Conservation (phyloP, 2,797 vertebrate species). For the Trematomus bernacchii region DNA sequence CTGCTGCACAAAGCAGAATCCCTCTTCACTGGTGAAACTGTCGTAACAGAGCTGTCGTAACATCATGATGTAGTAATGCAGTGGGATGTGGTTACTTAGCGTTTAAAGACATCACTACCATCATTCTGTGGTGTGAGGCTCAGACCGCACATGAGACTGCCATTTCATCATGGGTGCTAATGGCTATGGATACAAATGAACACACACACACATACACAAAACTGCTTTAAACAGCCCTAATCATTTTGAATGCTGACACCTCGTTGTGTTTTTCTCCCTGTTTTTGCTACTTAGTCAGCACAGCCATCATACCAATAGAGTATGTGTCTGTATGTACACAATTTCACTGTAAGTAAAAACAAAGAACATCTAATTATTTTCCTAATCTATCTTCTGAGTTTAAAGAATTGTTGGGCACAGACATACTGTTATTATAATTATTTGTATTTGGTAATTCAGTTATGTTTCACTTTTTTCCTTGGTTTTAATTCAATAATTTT, state of each 20-base stretch:
- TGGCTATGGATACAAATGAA: slow-evolving; percentile 54
- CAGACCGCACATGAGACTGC: slow-evolving; percentile 60
- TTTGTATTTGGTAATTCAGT: too few relatives aligned
- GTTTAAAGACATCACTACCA: slow-evolving; percentile 51
- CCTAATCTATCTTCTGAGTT: slow-evolving; percentile 36
- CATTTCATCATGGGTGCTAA: slow-evolving; percentile 74
- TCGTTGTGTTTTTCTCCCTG: slow-evolving; percentile 34
- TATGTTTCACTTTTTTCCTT: too few relatives aligned
- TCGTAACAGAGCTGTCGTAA: not conserved
- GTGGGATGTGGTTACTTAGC: slow-evolving; percentile 50
- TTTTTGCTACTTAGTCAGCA: slow-evolving; percentile 56
- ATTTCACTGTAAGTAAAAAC: slow-evolving; percentile 32
- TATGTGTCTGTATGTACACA: not conserved
- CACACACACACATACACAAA: not conserved
- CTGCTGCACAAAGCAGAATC: slow-evolving; percentile 7
- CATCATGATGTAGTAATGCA: slow-evolving; percentile 44
- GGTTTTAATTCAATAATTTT: too few relatives aligned
- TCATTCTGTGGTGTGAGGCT: slow-evolving; percentile 61
- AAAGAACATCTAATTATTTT: slow-evolving; percentile 39
- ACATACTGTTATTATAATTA: too few relatives aligned
- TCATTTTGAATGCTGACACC: slow-evolving; percentile 59
- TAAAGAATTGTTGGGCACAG: slow-evolving; percentile 12
- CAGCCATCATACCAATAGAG: slow-evolving; percentile 17
- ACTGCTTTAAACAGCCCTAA: slow-evolving; percentile 45
- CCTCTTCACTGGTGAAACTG: not conserved